Evolutionary conservation across 2,113 vertebrate species (phyloP), one percentile per base, ranked within the genome.

Genomic region (Dicaeum eximium): DNA sequence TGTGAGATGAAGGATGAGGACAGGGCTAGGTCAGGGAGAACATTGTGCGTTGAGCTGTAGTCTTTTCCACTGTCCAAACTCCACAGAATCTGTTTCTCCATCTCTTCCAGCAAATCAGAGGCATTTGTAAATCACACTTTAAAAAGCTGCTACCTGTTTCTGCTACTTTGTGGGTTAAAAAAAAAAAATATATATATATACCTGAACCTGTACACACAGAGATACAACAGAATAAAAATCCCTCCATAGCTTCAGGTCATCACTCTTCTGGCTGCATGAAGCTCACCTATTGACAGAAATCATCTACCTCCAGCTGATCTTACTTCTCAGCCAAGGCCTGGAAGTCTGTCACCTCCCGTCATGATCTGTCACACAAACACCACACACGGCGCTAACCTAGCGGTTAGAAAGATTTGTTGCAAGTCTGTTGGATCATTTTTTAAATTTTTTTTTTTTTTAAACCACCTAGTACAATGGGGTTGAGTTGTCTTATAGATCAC

Each of bases 281-380:
- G 74, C 88, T 86, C 71, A 88, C 57, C 88, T 92, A 18, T 90
- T 92, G 88, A 94, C 91, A 94, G 84, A 91, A 97, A 88, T 95
- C 84, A 96, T 95, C 84, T 80, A 62, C 69, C 90, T 84, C 74
- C 77, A 93, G 73, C 80, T 94, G 73, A 80, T 91, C 47, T 82
- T 64, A 80, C 93, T 95, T 81, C 93, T 77, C 40, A 82, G 71
- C 94, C 90, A 86, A 92, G 86, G 82, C 83, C 81, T 93, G 62
- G 35, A 71, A 88, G 22, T 94, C 82, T 96, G 91, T 96, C 96
- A 91, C 61, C 48, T 94, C 80, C 69, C 33, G 3, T 96, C 94
- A 93, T 42, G 60, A 83, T 80, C 97, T 93, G 45, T 67, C 93
- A 61, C 23, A 86, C 62, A 56, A 95, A 93, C 73, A 88, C 40